Conservation (phyloP, 2,888 invertebrate species). For the Agrotis puta region DNA sequence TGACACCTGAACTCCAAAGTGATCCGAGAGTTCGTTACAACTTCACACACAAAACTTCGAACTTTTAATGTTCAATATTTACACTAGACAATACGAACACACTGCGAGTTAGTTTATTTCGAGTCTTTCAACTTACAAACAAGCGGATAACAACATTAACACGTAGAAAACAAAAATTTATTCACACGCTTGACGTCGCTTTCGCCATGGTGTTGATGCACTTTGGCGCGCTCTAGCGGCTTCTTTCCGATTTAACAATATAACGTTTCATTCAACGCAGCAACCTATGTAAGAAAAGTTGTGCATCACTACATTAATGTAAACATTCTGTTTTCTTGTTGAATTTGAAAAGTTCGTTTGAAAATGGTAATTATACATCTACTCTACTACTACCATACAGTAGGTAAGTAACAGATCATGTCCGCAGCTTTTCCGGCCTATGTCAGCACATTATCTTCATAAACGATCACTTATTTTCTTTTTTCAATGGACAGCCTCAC, state of each 20-base stretch:
- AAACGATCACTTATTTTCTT: no score
- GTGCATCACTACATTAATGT: not conserved
- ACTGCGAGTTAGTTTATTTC: constrained; percentile 79
- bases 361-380: not conserved
- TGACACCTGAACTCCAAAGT: constrained; percentile 90
- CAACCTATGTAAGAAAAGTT: not conserved
- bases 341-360: not conserved
- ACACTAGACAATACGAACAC: constrained; percentile 76
- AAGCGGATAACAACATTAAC: constrained; percentile 85
- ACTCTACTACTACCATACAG: no score
- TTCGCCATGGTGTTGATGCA: constrained; percentile 88
- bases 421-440: not conserved
- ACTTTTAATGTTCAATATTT: constrained; percentile 80
- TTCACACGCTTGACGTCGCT: constrained; percentile 87
- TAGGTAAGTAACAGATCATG: not conserved
- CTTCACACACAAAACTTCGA: constrained; percentile 87
- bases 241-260: constrained; percentile 61
- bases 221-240: constrained; percentile 78
- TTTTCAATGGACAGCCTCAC: no score
- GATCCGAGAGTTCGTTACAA: constrained; percentile 89
- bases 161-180: constrained; percentile 88
- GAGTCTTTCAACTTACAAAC: constrained; percentile 84
- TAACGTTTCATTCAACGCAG: constrained; percentile 70
- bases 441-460: no score
- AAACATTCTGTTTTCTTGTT: not conserved